Evolutionary conservation across 2,113 vertebrate species (phyloP).

Genomic region (Dissostichus mawsoni): DNA sequence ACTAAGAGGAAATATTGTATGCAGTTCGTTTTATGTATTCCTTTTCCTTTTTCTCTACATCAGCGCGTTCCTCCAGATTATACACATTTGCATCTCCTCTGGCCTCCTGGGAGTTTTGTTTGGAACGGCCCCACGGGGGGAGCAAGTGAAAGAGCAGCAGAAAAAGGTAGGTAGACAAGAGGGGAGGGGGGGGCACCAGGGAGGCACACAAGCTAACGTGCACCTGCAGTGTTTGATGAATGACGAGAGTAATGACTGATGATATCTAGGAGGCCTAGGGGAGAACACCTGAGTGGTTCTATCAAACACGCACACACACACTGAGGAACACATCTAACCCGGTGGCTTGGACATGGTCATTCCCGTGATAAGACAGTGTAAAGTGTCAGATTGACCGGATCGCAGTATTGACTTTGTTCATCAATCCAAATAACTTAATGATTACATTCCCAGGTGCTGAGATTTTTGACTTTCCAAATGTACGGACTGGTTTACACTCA

Average conservation of each 20-base stretch:
- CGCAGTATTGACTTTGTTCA: constrained; percentile 51
- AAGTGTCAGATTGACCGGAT: constrained; percentile 60
- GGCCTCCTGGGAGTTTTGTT: constrained; percentile 53
- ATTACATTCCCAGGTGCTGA: constrained; percentile 38
- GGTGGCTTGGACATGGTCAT: constrained; percentile 39
- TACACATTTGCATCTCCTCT: constrained; percentile 61
- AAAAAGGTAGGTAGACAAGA: constrained; percentile 37
- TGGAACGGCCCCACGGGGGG: constrained; percentile 57
- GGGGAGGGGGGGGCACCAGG: background rate
- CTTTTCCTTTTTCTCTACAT: constrained; percentile 38
- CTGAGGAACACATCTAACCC: constrained; percentile 13
- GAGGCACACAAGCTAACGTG: constrained; percentile 52
- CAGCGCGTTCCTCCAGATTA: constrained; percentile 41
- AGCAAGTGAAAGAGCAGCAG: constrained; percentile 56
- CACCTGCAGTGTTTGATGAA: constrained; percentile 81
- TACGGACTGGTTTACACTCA: background rate
- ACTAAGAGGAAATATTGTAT: constrained; percentile 13
- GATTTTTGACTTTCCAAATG: constrained; percentile 3
- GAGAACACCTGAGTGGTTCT: constrained; percentile 81
- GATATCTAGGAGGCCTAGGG: constrained; percentile 78
- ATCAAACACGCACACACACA: constrained; percentile 52
- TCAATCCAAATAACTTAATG: constrained; percentile 29
- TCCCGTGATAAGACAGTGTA: constrained; percentile 55
- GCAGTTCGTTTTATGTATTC: constrained; percentile 27
- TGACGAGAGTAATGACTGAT: constrained; percentile 83